A percentile compares a stretch with the other conserved stretches of the same genome.
These are phyloP conservation scores for Apodemus speciosus DNA, from an alignment of 2,113 vertebrate genomes.

Conservation along the genomic window DNA sequence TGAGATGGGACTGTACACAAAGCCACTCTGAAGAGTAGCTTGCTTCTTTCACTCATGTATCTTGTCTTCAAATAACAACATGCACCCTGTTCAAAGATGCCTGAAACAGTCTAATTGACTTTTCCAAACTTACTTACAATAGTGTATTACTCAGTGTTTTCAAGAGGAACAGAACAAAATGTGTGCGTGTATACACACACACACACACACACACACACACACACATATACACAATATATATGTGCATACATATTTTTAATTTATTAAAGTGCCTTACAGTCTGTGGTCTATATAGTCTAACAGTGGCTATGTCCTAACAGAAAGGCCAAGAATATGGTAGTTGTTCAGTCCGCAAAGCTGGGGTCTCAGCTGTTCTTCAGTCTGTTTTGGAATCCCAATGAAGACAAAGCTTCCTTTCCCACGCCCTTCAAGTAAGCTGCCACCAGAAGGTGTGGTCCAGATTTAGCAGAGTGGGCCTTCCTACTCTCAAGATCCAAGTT, in stretches of 20 bases:
- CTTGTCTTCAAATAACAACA: conserved; percentile 23
- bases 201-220: too few relatives aligned
- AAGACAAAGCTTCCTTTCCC: not conserved
- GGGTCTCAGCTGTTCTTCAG: not conserved
- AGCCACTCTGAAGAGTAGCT: not conserved
- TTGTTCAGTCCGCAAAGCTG: not conserved
- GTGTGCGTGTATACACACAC: too few relatives aligned
- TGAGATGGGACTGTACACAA: not conserved
- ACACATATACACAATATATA: too few relatives aligned
- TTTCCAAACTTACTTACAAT: not conserved
- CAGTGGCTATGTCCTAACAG: not conserved
- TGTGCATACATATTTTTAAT: too few relatives aligned
- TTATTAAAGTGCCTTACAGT: not conserved
- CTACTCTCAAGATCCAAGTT: not conserved
- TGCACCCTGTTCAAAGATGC: not conserved
- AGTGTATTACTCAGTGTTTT: not conserved
- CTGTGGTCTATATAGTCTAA: not conserved
- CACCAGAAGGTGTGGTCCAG: not conserved
- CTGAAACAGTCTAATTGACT: not conserved
- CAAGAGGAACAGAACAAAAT: not conserved
- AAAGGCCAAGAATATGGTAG: not conserved
- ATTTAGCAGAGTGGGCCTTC: not conserved
- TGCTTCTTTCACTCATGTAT: not conserved
- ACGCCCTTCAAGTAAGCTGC: not conserved
- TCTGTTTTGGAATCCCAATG: not conserved